phyloP scores from a whole-genome alignment of 2,797 vertebrate genomes.

The Pipistrellus nathusii region DNA sequence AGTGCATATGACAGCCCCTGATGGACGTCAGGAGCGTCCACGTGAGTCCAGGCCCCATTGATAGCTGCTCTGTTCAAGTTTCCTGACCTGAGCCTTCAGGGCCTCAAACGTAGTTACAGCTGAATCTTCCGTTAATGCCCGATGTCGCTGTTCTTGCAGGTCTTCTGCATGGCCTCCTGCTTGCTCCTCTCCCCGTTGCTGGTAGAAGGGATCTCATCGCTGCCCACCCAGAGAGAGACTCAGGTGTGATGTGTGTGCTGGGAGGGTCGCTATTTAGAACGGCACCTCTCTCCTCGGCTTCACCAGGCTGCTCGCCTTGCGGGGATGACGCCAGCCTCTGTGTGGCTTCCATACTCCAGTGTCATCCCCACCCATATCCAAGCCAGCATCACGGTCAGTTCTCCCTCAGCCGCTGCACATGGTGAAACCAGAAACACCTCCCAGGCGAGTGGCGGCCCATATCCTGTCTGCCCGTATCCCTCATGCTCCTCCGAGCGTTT shows the following conservation, averaged over 20 bases:
- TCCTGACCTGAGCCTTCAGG: slow-evolving; percentile 98
- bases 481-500: too few species aligned
- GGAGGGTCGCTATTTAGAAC: slow-evolving; percentile 98
- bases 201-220: slow-evolving; percentile 98
- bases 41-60: slow-evolving; percentile 99
- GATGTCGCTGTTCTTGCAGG: slow-evolving; percentile 94
- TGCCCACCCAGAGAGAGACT: slow-evolving; percentile 98
- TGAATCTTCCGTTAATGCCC: slow-evolving; percentile 99
- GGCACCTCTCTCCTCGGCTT: slow-evolving; percentile 98
- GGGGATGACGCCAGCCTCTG: slow-evolving; percentile 98
- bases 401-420: slow-evolving; percentile 98
- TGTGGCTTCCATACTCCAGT: slow-evolving; percentile 95
- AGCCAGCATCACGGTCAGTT: slow-evolving; percentile 97
- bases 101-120: slow-evolving; percentile 98
- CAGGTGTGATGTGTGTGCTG: slow-evolving; percentile 97
- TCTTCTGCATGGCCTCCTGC: slow-evolving; percentile 95
- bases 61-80: slow-evolving; percentile 97
- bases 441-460: too few species aligned
- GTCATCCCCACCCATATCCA: slow-evolving; percentile 98
- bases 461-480: too few species aligned
- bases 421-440: slow-evolving; percentile 91
- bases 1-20: slow-evolving; percentile 99
- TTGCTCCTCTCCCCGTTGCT: slow-evolving; percentile 98
- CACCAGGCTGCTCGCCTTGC: slow-evolving; percentile 98
- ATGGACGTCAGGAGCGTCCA: slow-evolving; percentile 98